Percentiles rank a stretch among this genome's conserved stretches.
Conservation (phyloP, 2,888 invertebrate genomes). For the Sycophila texana region DNA sequence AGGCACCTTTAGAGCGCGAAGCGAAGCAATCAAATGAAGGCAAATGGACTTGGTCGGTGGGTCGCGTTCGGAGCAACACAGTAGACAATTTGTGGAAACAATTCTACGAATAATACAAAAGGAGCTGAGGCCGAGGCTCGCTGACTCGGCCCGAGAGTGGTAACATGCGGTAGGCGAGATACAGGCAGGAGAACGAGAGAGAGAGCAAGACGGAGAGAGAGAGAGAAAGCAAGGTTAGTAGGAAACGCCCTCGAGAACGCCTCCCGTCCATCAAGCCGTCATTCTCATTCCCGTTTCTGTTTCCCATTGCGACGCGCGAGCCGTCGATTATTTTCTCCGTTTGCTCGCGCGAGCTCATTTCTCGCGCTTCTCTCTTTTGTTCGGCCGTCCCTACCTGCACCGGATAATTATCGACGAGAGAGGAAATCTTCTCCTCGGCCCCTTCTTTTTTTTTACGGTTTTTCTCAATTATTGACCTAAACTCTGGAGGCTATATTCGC, state of each 20-base stretch:
- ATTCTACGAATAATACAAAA: slow-evolving; percentile 52
- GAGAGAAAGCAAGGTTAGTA: slow-evolving; percentile 58
- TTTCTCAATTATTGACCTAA: neutral
- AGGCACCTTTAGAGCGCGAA: slow-evolving; percentile 16
- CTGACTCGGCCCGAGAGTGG: slow-evolving; percentile 19
- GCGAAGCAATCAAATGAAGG: slow-evolving; percentile 46
- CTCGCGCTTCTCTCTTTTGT: slow-evolving; percentile 5
- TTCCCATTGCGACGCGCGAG: slow-evolving; percentile 59
- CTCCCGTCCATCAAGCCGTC: slow-evolving; percentile 71
- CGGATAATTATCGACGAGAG: slow-evolving; percentile 38
- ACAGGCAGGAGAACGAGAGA: slow-evolving; percentile 12
- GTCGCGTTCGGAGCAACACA: slow-evolving; percentile 24
- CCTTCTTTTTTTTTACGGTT: neutral
- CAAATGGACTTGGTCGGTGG: slow-evolving; percentile 31
- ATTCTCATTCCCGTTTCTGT: slow-evolving; percentile 65
- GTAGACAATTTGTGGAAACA: slow-evolving; percentile 50
- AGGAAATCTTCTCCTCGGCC: neutral
- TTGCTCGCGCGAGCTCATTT: slow-evolving; percentile 42
- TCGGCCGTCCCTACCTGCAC: neutral
- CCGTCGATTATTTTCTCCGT: slow-evolving; percentile 57
- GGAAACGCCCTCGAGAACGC: slow-evolving; percentile 70
- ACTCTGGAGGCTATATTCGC: too few relatives aligned
- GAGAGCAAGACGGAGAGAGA: slow-evolving; percentile 45
- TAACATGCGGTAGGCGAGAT: slow-evolving; percentile 50
- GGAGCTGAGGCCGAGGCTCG: slow-evolving; percentile 22